phyloP scores from a whole-genome alignment of 1,140 invertebrate species.

The Aphis craccivora region DNA sequence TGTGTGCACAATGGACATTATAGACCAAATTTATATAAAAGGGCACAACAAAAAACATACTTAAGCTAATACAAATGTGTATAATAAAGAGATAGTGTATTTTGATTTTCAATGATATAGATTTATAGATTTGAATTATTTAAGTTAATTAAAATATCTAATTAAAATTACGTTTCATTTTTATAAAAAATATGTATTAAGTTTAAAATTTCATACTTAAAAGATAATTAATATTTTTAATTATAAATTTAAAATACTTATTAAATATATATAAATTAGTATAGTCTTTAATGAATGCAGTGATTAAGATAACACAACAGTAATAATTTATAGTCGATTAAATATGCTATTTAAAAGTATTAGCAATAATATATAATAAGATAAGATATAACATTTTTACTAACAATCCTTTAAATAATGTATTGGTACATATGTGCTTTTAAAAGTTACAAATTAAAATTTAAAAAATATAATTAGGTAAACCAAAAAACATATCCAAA shows the following conservation, averaged over 20 bases:
- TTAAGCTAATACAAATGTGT: too few relatives aligned
- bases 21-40: too few relatives aligned
- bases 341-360: slow-evolving; percentile 9
- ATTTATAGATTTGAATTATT: too few relatives aligned
- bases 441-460: neutral
- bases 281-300: neutral
- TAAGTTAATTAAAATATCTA: neutral
- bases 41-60: too few relatives aligned
- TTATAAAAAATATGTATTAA: too few relatives aligned
- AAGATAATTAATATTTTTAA: too few relatives aligned
- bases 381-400: neutral
- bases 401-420: neutral
- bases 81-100: neutral
- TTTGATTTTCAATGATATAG: neutral
- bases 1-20: too few relatives aligned
- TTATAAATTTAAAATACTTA: neutral
- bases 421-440: neutral
- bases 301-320: neutral
- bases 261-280: neutral
- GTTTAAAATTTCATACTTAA: too few relatives aligned
- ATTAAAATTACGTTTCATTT: neutral
- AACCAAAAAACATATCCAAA: neutral
- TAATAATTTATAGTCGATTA: neutral
- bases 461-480: neutral
- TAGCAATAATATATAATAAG: neutral